These are phyloP conservation scores for Auanema freiburgensis DNA, from an alignment of 2,888 invertebrate species.

Conservation along the genomic window DNA sequence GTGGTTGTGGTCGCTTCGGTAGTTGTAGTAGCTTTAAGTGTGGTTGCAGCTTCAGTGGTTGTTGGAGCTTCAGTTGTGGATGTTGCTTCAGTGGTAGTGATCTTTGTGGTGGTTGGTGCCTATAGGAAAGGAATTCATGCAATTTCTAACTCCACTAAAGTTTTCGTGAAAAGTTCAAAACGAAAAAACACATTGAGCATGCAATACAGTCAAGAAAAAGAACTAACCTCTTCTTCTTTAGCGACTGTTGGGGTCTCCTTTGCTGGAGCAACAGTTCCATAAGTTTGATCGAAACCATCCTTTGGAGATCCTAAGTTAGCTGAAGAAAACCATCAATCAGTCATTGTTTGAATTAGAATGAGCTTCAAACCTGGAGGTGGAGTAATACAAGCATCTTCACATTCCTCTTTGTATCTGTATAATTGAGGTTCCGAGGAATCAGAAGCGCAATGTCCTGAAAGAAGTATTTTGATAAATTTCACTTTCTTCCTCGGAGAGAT, in stretches of 20 bases:
- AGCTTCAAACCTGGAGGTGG: conserved; percentile 16
- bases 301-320: conserved; percentile 41
- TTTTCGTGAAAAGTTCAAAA: background rate
- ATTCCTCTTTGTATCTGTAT: conserved; percentile 65
- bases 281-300: conserved; percentile 27
- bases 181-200: background rate
- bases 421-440: conserved; percentile 60
- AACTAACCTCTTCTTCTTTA: background rate
- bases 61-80: no score
- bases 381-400: conserved; percentile 60
- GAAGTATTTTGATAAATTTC: background rate
- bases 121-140: background rate
- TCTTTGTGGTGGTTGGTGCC: background rate
- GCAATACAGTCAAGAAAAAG: background rate
- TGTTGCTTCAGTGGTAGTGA: conserved; percentile 6
- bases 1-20: conserved; percentile 13
- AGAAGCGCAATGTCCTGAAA: conserved; percentile 61
- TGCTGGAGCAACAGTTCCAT: conserved; percentile 30
- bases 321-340: conserved; percentile 11
- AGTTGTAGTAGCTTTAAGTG: conserved; percentile 23
- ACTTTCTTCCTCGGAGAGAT: background rate
- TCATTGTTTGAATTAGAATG: no score
- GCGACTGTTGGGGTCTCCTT: conserved; percentile 14
- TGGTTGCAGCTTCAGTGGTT: background rate
- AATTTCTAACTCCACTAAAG: background rate